phyloP scores from a whole-genome alignment of 1,140 invertebrate genomes.

The Drosophila tristis region DNA sequence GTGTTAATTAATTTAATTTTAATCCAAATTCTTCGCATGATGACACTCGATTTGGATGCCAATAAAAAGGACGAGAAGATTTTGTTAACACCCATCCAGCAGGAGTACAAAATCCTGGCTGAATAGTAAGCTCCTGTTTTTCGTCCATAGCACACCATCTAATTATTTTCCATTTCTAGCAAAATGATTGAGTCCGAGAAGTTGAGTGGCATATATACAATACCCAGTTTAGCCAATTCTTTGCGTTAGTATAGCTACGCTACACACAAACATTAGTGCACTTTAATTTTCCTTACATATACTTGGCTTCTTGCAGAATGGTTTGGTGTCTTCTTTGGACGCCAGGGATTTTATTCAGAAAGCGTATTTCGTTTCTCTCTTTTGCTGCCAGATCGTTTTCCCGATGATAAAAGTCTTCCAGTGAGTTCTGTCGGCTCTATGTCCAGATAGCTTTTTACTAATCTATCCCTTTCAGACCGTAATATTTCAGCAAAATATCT shows the following conservation, averaged over 20 bases:
- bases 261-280: background rate
- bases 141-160: background rate
- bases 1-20: conserved; percentile 25
- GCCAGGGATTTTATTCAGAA: conserved; percentile 93
- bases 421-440: conserved; percentile 24
- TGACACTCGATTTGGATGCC: conserved; percentile 74
- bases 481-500: conserved; percentile 93
- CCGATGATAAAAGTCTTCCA: conserved; percentile 91
- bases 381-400: conserved; percentile 93
- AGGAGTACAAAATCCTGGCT: conserved; percentile 91
- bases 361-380: conserved; percentile 95
- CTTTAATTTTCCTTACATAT: background rate
- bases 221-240: conserved; percentile 93
- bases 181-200: conserved; percentile 94
- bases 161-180: conserved; percentile 86
- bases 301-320: conserved; percentile 87
- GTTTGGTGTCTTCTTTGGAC: conserved; percentile 96
- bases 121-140: conserved; percentile 88
- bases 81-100: conserved; percentile 85
- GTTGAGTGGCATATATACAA: conserved; percentile 94
- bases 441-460: background rate
- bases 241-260: conserved; percentile 85
- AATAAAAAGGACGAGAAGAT: conserved; percentile 80
- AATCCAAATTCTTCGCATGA: conserved; percentile 23
- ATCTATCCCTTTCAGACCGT: conserved; percentile 87